Percentiles rank a stretch among this genome's conserved stretches.
These are phyloP conservation scores for Drosophila birchii DNA, from an alignment of 2,888 invertebrate species.

Conservation along the genomic window DNA sequence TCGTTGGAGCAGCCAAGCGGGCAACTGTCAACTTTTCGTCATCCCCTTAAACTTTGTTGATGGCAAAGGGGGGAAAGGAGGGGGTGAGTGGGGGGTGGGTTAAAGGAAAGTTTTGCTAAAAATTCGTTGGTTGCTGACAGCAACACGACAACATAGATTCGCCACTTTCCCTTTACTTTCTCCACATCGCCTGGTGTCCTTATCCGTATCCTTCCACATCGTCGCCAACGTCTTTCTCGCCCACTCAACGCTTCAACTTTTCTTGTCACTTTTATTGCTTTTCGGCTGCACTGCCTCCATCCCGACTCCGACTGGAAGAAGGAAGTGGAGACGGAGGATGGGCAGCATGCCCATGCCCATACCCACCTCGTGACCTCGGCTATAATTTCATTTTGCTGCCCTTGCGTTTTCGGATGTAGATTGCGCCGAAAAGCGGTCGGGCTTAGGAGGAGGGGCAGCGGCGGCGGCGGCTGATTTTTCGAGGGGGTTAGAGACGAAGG, in stretches of 20 bases:
- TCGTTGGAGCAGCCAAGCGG: constrained; percentile 13
- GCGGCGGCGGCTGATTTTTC: constrained; percentile 1
- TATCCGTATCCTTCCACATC: constrained; percentile 45
- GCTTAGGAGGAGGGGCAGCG: not conserved
- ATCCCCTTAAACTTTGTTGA: not conserved
- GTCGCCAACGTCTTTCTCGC: constrained; percentile 27
- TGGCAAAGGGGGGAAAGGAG: not conserved
- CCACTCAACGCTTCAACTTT: constrained; percentile 55
- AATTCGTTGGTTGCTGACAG: constrained; percentile 53
- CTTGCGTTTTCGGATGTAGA: constrained; percentile 66
- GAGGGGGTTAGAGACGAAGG: not conserved
- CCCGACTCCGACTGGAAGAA: not conserved
- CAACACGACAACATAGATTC: constrained; percentile 35
- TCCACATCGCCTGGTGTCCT: constrained; percentile 10
- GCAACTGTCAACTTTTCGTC: constrained; percentile 49
- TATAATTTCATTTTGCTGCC: constrained; percentile 74
- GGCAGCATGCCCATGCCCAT: not conserved
- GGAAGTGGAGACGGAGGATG: too few species aligned
- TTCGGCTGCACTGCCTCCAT: constrained; percentile 60
- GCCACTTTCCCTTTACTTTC: constrained; percentile 10
- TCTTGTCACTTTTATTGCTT: constrained; percentile 73
- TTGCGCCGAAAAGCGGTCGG: constrained; percentile 65
- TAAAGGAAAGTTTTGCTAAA: constrained; percentile 44
- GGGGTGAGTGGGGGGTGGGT: not conserved
- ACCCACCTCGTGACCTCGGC: constrained; percentile 41